Evolutionary conservation across 2,113 vertebrate genomes (phyloP), one percentile per base, ranked within the genome.

Genomic region (Pimephales promelas): DNA sequence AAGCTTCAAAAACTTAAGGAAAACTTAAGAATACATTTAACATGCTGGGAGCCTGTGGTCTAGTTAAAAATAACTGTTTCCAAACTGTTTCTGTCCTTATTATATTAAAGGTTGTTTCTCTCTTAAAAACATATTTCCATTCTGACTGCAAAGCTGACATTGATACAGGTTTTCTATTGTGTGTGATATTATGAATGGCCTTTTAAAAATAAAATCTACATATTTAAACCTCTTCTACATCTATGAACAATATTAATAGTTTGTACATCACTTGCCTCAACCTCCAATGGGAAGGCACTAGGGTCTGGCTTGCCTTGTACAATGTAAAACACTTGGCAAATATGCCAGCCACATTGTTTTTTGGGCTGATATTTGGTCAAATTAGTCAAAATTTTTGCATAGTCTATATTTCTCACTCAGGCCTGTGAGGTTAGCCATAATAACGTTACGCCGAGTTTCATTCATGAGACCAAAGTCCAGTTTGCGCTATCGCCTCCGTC

Each of bases 171-270:
- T 62, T 79, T 26, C 14, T 45, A 43, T 62, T 62, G 76, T 45
- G 52, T 57, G 47, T 57, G 52, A 76, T 57, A 36, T 56, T 28
- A 76, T 76, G 52, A 56, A 26, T 76, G 28, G 52, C 73, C 18
- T 18, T 24, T 28, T 75, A 56, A 24, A 59, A 26, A 16, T 18
- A 22, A 43, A 36, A 40, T 10, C 7, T 18, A 79, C 18, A 22
- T 59, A 13, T 43, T 77, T 40, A n/a, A 57, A 59, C 22, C 31
- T 56, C 73, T 76, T 54, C 16, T 74, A 26, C n/a, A n/a, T n/a
- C n/a, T 52, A 16, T 26, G 43, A 72, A 47, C n/a, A 26, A 43
- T 64, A 16, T 22, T 43, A 45, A 43, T 5, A 71, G 2, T 22
- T 24, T 45, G 2, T 72, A 3, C n/a, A 20, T 43, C 2, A 13